A percentile compares a stretch with the other conserved stretches of the same genome.
These are phyloP conservation scores for Helarctos malayanus DNA, from an alignment of 2,797 vertebrate species.

Conservation along the genomic window DNA sequence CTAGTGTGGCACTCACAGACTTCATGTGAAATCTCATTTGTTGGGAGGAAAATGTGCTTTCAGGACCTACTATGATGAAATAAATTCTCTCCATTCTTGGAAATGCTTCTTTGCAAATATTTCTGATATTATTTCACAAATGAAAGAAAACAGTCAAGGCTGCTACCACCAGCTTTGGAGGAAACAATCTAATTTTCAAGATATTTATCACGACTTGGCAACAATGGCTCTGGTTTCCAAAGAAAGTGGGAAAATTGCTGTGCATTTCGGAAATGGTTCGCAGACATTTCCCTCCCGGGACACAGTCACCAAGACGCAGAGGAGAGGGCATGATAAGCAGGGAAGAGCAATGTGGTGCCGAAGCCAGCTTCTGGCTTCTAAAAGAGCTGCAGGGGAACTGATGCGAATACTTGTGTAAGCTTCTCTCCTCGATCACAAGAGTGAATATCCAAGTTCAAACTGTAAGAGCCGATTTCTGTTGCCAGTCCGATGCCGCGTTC, in stretches of 20 bases:
- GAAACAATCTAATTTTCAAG: constrained; percentile 88
- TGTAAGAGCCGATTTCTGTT: constrained; percentile 84
- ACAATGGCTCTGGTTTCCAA: constrained; percentile 83
- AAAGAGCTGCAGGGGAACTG: constrained; percentile 81
- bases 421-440: constrained; percentile 84
- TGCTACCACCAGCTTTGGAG: constrained; percentile 83
- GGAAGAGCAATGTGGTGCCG: constrained; percentile 81
- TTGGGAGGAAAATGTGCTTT: constrained; percentile 66
- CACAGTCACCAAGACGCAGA: constrained; percentile 81
- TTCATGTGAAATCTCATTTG: constrained; percentile 47
- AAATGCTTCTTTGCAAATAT: constrained; percentile 84
- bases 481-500: constrained; percentile 83
- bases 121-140: constrained; percentile 88
- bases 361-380: constrained; percentile 83
- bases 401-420: constrained; percentile 85
- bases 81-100: constrained; percentile 82
- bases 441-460: constrained; percentile 79
- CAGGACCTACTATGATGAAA: constrained; percentile 76
- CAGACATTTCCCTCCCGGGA: constrained; percentile 87
- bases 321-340: constrained; percentile 85
- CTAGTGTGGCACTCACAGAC: background rate
- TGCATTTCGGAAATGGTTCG: constrained; percentile 84
- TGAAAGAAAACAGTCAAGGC: constrained; percentile 85
- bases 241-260: constrained; percentile 84
- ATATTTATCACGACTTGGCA: constrained; percentile 85